Evolutionary conservation across 2,888 invertebrate genomes (phyloP), one percentile per base, ranked within the genome.

Genomic region (Patella caerulea): DNA sequence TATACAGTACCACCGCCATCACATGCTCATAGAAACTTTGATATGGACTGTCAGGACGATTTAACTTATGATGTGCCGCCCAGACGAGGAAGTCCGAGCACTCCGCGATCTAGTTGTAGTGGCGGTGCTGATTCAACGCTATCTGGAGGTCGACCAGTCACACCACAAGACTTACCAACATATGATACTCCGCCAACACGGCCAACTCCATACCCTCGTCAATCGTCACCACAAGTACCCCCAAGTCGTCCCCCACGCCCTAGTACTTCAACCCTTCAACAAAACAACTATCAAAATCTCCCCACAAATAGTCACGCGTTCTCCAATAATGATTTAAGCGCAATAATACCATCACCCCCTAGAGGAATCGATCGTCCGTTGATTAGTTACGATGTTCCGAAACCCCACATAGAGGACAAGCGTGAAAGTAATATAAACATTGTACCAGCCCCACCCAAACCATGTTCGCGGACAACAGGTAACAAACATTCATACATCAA

Each of bases 201-300:
- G 55, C 17, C 34, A 12, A 19, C 74, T 14, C 65, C 59, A 15
- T 45, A 45, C 45, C 45, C 45, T 45, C 19, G 65, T 3, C 65
- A 65, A 65, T 65, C 65, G 12, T 78, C 45, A 79, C 79, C 45
- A 71, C 76, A n/a, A 77, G 45, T 77, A 12, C 87, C 87, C 3
- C 88, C 88, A 0, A 78, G 73, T 17, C 80, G 88, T 7, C 88
- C 88, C 19, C 88, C 86, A 7, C 86, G 84, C 75, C 86, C 86
- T 29, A 78, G 75, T 29, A 73, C 79, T 75, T 80, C 82, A 72
- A 80, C 75, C 24, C 24, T 74, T 19, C 59, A 78, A 45, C 86
- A 84, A 75, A 87, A 87, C 69, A 84, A 86, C 5, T 89, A 90
- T 74, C 87, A 87, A 82, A 89, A 90, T 76, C 74, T 90, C n/a